Evolutionary conservation across 2,888 invertebrate genomes (phyloP), one percentile per base, ranked within the genome.

Genomic region (Epicampocera succincta): DNA sequence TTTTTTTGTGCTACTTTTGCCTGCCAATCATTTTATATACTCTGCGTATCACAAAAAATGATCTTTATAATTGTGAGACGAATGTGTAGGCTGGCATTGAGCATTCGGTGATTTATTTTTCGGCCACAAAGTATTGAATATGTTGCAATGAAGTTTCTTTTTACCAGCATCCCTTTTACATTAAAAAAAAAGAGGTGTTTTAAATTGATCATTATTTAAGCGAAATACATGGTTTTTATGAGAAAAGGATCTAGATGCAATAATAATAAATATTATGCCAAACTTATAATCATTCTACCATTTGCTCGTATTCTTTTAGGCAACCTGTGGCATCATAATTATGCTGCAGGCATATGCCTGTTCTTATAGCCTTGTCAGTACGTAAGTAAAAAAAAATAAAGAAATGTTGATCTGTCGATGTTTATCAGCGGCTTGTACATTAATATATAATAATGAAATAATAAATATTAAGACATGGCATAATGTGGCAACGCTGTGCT

Each of bases 171-270:
- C 8, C 48, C 48, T 65, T 65, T 40, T 38, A 6, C 15, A 19
- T 8, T 42, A 15, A 19, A 46, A 73, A 68, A 72, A 73, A 74
- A 68, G 84, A 85, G 85, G 85, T 85, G 85, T 85, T 85, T 84
- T 84, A 85, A 85, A 85, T 85, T 83, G 85, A 85, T 85, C 85
- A 80, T 69, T 82, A 82, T 85, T 19, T n/a, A n/a, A 58, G 15
- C 21, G 46, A 46, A 46, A 85, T 84, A 25, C 79, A 81, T 19
- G 17, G 65, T 80, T 65, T 33, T 61, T 60, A 1, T 25, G 17
- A 63, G 8, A 65, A 65, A 72, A 48, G 84, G 82, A 85, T 85
- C 85, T 80, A 83, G 85, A 85, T n/a, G n/a, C n/a, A n/a, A n/a
- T 85, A 85, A 85, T 86, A 84, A 86, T 83, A 84, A 83, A 82